These are phyloP conservation scores for Ditylenchus weischeri DNA, from an alignment of 2,888 invertebrate genomes.

Conservation along the genomic window DNA sequence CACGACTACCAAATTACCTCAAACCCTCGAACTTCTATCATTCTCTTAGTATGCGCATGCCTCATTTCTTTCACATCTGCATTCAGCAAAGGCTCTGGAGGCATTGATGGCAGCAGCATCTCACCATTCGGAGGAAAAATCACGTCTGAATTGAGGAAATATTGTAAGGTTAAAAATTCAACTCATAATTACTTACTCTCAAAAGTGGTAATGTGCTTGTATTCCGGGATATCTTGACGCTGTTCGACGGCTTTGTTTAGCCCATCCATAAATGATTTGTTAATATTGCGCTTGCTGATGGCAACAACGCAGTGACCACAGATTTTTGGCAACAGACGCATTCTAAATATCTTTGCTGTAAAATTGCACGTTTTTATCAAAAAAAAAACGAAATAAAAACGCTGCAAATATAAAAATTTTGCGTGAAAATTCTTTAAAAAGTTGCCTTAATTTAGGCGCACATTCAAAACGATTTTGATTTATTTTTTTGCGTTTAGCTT, in stretches of 20 bases:
- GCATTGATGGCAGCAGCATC: constrained; percentile 50
- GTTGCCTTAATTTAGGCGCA: too few species aligned
- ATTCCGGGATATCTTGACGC: background rate
- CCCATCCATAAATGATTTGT: too few species aligned
- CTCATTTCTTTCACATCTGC: constrained; percentile 50
- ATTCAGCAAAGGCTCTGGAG: constrained; percentile 53
- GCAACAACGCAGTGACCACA: too few species aligned
- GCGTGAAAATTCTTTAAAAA: background rate
- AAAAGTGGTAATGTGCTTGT: constrained; percentile 38
- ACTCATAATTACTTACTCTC: constrained; percentile 43
- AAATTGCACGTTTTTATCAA: background rate
- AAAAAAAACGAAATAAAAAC: background rate
- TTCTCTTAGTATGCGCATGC: constrained; percentile 50
- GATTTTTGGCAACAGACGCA: too few species aligned
- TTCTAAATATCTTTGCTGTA: background rate
- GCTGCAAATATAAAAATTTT: background rate
- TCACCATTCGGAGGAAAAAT: constrained; percentile 54
- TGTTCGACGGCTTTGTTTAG: too few species aligned
- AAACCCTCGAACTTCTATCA: constrained; percentile 55
- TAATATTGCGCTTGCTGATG: too few species aligned
- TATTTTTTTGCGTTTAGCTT: background rate
- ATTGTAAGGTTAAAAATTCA: background rate
- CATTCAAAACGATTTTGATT: background rate
- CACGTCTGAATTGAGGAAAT: constrained; percentile 42
- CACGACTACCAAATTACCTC: constrained; percentile 71